Conservation (phyloP, 2,113 vertebrate species). For the Sisor rabdophorus region DNA sequence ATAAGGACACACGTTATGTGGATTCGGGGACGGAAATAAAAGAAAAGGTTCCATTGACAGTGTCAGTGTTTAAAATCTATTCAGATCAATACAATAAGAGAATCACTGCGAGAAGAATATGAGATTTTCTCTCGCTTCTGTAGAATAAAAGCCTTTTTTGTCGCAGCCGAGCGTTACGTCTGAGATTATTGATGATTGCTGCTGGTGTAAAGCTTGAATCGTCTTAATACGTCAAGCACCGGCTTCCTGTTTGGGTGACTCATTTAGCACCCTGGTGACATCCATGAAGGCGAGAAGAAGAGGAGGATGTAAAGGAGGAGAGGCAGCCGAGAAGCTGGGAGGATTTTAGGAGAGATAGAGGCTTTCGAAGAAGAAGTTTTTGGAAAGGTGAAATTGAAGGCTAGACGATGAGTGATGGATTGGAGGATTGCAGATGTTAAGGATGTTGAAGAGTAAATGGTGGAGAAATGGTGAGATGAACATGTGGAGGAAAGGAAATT, state of each 20-base stretch:
- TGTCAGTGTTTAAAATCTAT: not conserved
- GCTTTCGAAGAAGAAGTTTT: not conserved
- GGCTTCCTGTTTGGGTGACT: not conserved
- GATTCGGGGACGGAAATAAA: slow-evolving; percentile 3
- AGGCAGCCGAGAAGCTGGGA: not conserved
- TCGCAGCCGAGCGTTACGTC: not conserved
- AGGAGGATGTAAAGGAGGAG: not conserved
- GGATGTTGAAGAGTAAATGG: not conserved
- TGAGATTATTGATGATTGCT: slow-evolving; percentile 21
- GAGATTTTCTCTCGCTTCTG: slow-evolving; percentile 16
- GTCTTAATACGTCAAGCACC: not conserved
- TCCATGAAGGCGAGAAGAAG: not conserved
- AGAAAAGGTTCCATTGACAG: not conserved
- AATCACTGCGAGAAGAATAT: not conserved
- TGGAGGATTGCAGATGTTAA: too few species aligned
- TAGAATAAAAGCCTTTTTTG: slow-evolving; percentile 14
- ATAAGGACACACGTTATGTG: not conserved
- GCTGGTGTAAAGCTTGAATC: slow-evolving; percentile 7
- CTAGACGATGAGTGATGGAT: too few species aligned
- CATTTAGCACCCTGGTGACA: not conserved
- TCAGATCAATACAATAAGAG: not conserved
- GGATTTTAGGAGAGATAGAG: not conserved
- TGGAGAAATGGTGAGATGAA: not conserved
- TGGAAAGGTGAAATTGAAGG: not conserved
- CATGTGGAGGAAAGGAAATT: not conserved